Percentiles rank a stretch among this genome's conserved stretches.
phyloP scores from a whole-genome alignment of 2,113 vertebrate genomes.

The Malurus melanocephalus region DNA sequence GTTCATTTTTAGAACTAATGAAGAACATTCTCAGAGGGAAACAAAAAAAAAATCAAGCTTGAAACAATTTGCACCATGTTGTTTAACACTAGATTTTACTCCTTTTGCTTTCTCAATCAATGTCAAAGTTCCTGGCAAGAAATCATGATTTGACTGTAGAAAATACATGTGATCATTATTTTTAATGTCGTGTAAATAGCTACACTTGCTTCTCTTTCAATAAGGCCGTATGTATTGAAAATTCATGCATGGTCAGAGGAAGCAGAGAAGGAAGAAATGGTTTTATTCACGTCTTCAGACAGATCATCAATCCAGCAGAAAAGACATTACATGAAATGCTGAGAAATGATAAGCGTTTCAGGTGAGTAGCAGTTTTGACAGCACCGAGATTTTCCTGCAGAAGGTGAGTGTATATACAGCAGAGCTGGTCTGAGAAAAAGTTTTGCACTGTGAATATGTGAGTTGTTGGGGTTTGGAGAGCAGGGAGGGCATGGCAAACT shows the following conservation, averaged over 20 bases:
- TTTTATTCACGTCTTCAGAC: conserved; percentile 86
- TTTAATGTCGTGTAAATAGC: background rate
- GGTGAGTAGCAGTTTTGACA: conserved; percentile 67
- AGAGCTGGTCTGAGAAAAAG: background rate
- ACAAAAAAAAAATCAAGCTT: background rate
- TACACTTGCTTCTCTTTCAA: background rate
- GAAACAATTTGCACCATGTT: background rate
- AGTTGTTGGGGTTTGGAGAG: background rate
- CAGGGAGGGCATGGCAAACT: background rate
- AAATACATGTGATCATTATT: background rate
- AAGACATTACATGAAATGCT: conserved; percentile 82
- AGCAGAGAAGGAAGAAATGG: conserved; percentile 95
- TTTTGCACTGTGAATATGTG: background rate
- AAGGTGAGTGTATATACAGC: accelerated
- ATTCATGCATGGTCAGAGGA: conserved; percentile 91
- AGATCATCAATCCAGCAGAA: conserved; percentile 84
- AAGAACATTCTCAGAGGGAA: background rate
- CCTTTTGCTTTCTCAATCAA: background rate
- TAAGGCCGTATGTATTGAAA: conserved; percentile 94
- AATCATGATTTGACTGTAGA: background rate
- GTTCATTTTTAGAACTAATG: background rate
- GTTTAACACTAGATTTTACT: background rate
- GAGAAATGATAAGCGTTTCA: conserved; percentile 83
- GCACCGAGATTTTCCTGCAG: background rate
- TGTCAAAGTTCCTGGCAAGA: background rate